Base-by-base conservation (phyloP, 2,797 vertebrate genomes). In the Ceryle rudis region DNA sequence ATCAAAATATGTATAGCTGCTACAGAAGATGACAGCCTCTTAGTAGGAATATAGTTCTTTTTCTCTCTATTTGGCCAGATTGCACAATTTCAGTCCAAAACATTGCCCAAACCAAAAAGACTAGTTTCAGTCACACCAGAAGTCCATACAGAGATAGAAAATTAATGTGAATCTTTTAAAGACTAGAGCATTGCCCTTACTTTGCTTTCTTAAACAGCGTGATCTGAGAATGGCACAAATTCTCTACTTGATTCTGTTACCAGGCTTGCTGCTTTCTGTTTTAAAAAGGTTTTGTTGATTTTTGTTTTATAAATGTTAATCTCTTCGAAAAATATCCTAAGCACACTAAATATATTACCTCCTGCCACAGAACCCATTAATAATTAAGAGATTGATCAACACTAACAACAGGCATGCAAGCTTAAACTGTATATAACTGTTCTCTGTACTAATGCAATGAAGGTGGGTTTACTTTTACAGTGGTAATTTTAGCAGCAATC, bases 401-500 rank as follows among this genome's bases (percentile, higher is more conserved):
- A 31, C 65, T 3, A 23, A 80, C 66, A 95, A 55, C 39, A 86
- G 66, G 72, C 46, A 81, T 91, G 77, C 51, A 91, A 7, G 18
- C 86, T 95, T 80, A 81, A 87, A 86, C 18, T 79, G 44, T 91
- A 58, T n/a, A 26, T 80, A 91, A 69, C 73, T 75, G 37, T 86
- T 94, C 73, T 89, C 84, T 74, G 54, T 81, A 61, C 58, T 89
- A 89, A 94, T 79, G 84, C 89, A 91, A 92, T 96, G 92, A 92
- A 94, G 92, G 37, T 54, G 44, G 18, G 13, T 93, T 96, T 93
- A 80, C 82, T 93, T 89, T 96, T 86, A 92, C 83, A 69, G 86
- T 51, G 65, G 82, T 91, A 79, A 88, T 95, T 95, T 91, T 93
- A 96, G 83, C 81, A 94, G 92, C 84, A 95, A 91, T 91, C 81